phyloP scores from a whole-genome alignment of 2,113 vertebrate species.

The Chloropsis hardwickii region DNA sequence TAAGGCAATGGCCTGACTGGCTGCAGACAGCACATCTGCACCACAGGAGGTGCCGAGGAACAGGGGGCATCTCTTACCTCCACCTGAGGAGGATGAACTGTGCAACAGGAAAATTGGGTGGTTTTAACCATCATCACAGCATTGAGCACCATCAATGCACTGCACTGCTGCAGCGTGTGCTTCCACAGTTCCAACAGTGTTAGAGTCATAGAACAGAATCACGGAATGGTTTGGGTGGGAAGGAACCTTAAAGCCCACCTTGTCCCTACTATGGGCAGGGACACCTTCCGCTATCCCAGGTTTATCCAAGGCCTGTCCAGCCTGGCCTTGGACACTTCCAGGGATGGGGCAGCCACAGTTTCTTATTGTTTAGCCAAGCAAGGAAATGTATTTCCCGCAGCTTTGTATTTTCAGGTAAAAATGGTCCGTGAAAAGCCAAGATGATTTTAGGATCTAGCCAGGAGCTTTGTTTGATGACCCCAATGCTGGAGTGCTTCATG shows the following conservation, averaged over 20 bases:
- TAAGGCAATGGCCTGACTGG: neutral
- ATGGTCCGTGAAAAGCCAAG: rapidly evolving
- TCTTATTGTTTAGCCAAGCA: neutral
- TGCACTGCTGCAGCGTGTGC: rapidly evolving
- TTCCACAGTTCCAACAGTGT: neutral
- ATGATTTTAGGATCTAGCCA: neutral
- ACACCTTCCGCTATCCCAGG: rapidly evolving
- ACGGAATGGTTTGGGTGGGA: neutral
- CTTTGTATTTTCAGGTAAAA: neutral
- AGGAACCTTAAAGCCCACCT: neutral
- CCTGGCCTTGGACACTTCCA: neutral
- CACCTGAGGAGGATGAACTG: neutral
- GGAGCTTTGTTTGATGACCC: neutral
- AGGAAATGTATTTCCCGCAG: neutral
- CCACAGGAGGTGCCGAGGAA: neutral
- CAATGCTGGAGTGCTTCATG: neutral
- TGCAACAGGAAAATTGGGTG: neutral
- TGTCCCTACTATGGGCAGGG: neutral
- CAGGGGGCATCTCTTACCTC: neutral
- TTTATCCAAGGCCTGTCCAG: neutral
- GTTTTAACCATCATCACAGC: neutral
- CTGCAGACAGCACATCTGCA: neutral
- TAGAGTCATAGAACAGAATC: neutral
- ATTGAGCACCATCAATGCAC: neutral
- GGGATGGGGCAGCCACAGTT: neutral